phyloP scores from a whole-genome alignment of 2,888 invertebrate genomes.

The Tiliacea citrago region DNA sequence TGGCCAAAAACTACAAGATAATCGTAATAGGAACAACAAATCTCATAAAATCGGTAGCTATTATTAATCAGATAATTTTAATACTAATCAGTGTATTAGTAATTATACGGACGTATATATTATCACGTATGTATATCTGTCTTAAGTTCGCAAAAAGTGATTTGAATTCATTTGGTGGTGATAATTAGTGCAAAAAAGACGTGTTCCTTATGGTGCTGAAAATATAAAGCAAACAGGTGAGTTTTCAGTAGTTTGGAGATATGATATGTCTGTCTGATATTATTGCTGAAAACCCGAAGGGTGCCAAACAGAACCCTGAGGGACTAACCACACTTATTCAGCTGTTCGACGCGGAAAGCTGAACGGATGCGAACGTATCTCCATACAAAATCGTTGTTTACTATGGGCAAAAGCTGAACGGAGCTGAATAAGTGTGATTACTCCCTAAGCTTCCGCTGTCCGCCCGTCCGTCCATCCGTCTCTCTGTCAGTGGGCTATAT shows the following conservation, averaged over 20 bases:
- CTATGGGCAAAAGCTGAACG: too few species aligned
- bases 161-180: conserved; percentile 69
- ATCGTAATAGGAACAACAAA: conserved; percentile 22
- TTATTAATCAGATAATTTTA: conserved; percentile 57
- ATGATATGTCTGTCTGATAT: neutral
- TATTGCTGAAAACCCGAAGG: neutral
- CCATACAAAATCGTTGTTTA: too few species aligned
- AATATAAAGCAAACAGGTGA: conserved; percentile 50
- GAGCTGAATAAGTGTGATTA: too few species aligned
- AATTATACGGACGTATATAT: conserved; percentile 38
- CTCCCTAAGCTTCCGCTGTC: too few species aligned
- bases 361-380: too few species aligned
- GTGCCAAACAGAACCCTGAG: too few species aligned
- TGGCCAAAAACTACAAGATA: conserved; percentile 9
- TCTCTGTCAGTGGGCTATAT: too few species aligned
- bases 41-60: conserved; percentile 28
- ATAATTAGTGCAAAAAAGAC: conserved; percentile 74
- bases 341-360: too few species aligned
- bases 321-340: too few species aligned
- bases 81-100: conserved; percentile 55
- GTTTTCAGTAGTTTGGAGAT: neutral
- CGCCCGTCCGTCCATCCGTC: too few species aligned
- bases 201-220: conserved; percentile 64
- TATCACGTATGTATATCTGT: conserved; percentile 42
- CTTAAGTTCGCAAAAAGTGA: conserved; percentile 37